Conservation (phyloP, 37 sponge, comb jelly and placozoan species). For the Petrosia ficiformis region DNA sequence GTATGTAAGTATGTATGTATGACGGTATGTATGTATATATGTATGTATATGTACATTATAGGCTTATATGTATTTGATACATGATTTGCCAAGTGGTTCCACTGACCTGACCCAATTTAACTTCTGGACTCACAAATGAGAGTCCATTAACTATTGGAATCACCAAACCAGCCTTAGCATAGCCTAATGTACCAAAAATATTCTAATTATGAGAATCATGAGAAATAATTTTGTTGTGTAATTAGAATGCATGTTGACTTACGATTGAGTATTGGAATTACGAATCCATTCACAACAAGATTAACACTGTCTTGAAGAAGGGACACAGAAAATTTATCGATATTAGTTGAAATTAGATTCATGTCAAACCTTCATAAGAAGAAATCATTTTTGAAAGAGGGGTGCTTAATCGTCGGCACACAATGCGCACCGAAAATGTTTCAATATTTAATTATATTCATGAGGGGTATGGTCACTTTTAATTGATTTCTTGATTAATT, state of each 20-base stretch:
- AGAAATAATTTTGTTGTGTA: too few relatives aligned
- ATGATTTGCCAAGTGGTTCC: too few relatives aligned
- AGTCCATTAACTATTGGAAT: conserved; percentile 72
- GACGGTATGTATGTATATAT: too few relatives aligned
- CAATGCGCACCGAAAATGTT: too few relatives aligned
- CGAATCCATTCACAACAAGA: conserved; percentile 16
- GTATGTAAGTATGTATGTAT: too few relatives aligned
- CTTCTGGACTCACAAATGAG: conserved; percentile 47
- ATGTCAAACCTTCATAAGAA: conserved; percentile 42
- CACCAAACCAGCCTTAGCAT: conserved; percentile 49
- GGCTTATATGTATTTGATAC: too few relatives aligned
- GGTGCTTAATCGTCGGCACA: too few relatives aligned
- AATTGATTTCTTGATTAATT: too few relatives aligned
- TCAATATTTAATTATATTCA: too few relatives aligned
- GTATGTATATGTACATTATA: too few relatives aligned
- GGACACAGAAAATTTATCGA: conserved; percentile 63
- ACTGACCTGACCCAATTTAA: conserved; percentile 54
- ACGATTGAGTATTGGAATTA: conserved; percentile 61
- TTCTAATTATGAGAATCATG: neutral
- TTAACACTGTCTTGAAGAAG: conserved; percentile 48
- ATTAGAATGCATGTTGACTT: conserved; percentile 4
- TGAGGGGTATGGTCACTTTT: too few relatives aligned
- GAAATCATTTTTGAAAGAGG: too few relatives aligned
- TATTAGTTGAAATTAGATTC: conserved; percentile 33
- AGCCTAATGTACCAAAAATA: conserved; percentile 19